These are phyloP conservation scores for Myoxocephalus aenaeus DNA, from an alignment of 2,797 vertebrate genomes.

Conservation along the genomic window DNA sequence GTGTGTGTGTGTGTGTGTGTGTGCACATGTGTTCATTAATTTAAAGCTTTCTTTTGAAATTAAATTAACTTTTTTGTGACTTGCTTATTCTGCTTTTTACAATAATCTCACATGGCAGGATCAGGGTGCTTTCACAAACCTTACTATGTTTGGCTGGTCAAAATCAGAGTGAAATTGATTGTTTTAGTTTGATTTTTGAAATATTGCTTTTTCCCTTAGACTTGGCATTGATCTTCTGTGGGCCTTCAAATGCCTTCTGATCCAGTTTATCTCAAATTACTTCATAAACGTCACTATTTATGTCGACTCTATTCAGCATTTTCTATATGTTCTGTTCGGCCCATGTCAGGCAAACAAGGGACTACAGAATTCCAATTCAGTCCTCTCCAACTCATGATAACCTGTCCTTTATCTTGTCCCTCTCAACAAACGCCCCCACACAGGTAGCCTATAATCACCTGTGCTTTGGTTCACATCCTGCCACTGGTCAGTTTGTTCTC, in stretches of 20 bases:
- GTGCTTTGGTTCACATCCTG: accelerated
- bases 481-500: background rate
- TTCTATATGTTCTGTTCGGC: background rate
- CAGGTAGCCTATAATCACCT: background rate
- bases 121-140: no score
- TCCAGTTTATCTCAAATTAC: background rate
- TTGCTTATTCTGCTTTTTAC: no score
- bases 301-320: background rate
- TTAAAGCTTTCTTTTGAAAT: background rate
- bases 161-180: background rate
- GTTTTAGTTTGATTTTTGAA: background rate
- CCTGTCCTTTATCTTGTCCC: background rate
- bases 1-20: no score
- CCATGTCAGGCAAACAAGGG: background rate
- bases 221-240: background rate
- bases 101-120: no score
- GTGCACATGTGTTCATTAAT: background rate
- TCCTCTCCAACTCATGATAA: background rate
- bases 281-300: background rate
- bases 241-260: background rate
- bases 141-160: background rate
- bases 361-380: background rate
- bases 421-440: background rate
- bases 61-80: background rate
- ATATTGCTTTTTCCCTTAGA: background rate